Evolutionary conservation across 2,888 invertebrate species (phyloP).

Genomic region (Spilarctia lutea): DNA sequence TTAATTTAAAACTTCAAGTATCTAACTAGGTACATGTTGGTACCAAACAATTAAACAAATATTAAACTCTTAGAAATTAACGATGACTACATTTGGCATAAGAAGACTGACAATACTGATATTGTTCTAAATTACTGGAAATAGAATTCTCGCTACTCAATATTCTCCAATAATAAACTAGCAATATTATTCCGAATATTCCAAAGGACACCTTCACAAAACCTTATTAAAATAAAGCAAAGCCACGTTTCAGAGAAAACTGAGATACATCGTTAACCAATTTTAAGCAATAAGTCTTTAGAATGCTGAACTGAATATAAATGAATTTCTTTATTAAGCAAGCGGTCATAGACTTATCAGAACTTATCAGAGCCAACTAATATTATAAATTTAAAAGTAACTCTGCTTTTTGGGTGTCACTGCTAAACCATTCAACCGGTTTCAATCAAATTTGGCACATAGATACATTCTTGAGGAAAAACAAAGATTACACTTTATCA

Average conservation of each 20-base stretch:
- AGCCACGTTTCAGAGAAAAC: background rate
- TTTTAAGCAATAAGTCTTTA: background rate
- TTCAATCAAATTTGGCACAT: too few relatives aligned
- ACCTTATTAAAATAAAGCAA: constrained; percentile 4
- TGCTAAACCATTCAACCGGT: too few relatives aligned
- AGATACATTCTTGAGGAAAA: too few relatives aligned
- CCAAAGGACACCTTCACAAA: background rate
- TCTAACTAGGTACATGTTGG: too few relatives aligned
- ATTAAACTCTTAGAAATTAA: too few relatives aligned
- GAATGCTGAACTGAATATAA: background rate
- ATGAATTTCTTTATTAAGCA: background rate
- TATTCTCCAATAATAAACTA: background rate
- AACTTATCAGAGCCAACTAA: background rate
- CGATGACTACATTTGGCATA: too few relatives aligned
- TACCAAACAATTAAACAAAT: too few relatives aligned
- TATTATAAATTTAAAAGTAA: too few relatives aligned
- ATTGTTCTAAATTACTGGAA: background rate
- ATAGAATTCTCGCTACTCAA: background rate
- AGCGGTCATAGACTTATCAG: background rate
- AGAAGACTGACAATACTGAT: background rate
- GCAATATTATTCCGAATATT: background rate
- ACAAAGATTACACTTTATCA: too few relatives aligned
- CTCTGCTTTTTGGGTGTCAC: too few relatives aligned
- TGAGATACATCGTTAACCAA: constrained; percentile 1
- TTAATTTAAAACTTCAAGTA: too few relatives aligned